These are phyloP conservation scores for Agrilus biguttatus DNA, from an alignment of 2,888 invertebrate species.

Conservation along the genomic window DNA sequence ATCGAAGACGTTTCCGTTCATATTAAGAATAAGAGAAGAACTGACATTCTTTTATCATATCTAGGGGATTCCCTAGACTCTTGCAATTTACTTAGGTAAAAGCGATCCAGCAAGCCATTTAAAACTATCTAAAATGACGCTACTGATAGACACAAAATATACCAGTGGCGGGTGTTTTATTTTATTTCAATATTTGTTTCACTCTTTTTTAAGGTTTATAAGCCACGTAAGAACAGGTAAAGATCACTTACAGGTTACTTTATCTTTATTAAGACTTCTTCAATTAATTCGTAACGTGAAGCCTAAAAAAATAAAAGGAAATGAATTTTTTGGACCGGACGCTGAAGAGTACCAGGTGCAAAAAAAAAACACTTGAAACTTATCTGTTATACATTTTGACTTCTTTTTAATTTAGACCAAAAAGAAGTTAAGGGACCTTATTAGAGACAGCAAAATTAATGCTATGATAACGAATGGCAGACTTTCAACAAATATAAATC, in stretches of 20 bases:
- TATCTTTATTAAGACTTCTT: slow-evolving; percentile 30
- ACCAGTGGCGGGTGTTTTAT: slow-evolving; percentile 2
- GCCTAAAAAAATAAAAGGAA: slow-evolving; percentile 12
- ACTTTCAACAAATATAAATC: slow-evolving; percentile 21
- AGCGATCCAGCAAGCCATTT: too few relatives aligned
- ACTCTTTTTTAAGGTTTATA: slow-evolving; percentile 22
- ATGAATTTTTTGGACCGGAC: slow-evolving; percentile 3
- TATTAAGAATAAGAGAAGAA: slow-evolving; percentile 17
- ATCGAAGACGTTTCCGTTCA: slow-evolving; percentile 14
- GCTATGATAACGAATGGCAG: slow-evolving; percentile 25
- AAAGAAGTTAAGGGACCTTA: slow-evolving; percentile 19
- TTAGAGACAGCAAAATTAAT: slow-evolving; percentile 8
- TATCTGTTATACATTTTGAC: not conserved
- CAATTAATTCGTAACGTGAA: slow-evolving; percentile 21
- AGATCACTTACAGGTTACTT: slow-evolving; percentile 23
- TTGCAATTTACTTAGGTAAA: slow-evolving; percentile 25
- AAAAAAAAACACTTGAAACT: slow-evolving; percentile 1
- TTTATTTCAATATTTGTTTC: not conserved
- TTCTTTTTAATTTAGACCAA: too few relatives aligned
- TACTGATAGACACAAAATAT: not conserved
- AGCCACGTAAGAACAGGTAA: slow-evolving; percentile 26
- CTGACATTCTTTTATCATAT: slow-evolving; percentile 27
- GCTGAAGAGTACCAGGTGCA: slow-evolving; percentile 15
- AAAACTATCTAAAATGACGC: too few relatives aligned
- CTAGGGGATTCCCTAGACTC: slow-evolving; percentile 23